Percentiles rank a stretch among this genome's conserved stretches.
These are phyloP conservation scores for Pammene fasciana DNA, from an alignment of 2,888 invertebrate genomes.

Conservation along the genomic window DNA sequence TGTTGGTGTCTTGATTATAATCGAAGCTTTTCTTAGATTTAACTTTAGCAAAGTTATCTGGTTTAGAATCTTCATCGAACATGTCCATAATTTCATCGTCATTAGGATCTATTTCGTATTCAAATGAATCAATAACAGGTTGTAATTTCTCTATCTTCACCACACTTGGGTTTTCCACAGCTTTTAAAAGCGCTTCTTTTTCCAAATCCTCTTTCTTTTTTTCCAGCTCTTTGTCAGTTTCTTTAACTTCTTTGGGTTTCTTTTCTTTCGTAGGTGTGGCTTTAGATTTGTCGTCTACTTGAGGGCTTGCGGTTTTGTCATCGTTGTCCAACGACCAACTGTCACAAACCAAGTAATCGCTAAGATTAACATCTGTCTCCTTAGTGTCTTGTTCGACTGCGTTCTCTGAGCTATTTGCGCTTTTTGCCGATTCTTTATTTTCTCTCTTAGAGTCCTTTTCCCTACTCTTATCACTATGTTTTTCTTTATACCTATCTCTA, in stretches of 20 bases:
- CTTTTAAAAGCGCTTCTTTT: slow-evolving; percentile 42
- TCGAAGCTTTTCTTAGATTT: slow-evolving; percentile 55
- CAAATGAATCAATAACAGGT: slow-evolving; percentile 73
- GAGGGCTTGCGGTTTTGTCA: slow-evolving; percentile 67
- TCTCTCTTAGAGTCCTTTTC: slow-evolving; percentile 44
- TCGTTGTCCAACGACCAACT: slow-evolving; percentile 79
- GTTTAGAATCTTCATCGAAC: slow-evolving; percentile 59
- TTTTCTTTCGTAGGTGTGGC: slow-evolving; percentile 46
- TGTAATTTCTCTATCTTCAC: slow-evolving; percentile 62
- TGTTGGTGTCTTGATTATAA: slow-evolving; percentile 56
- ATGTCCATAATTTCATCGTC: slow-evolving; percentile 68
- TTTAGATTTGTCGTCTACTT: slow-evolving; percentile 54
- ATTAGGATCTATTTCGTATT: slow-evolving; percentile 73
- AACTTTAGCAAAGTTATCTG: slow-evolving; percentile 57
- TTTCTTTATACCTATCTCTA: slow-evolving; percentile 45
- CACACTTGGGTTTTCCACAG: slow-evolving; percentile 44
- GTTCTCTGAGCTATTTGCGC: slow-evolving; percentile 41
- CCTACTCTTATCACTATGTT: slow-evolving; percentile 11
- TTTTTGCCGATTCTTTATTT: slow-evolving; percentile 29
- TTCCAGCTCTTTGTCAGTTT: slow-evolving; percentile 50
- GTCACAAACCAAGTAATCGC: slow-evolving; percentile 76
- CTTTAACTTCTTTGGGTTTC: slow-evolving; percentile 51
- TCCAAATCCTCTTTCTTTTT: slow-evolving; percentile 46
- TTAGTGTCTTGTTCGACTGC: slow-evolving; percentile 47
- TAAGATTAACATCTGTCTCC: slow-evolving; percentile 71